Evolutionary conservation across 2,888 invertebrate genomes (phyloP), one percentile per base, ranked within the genome.

Genomic region (Eumerus sabulonum): DNA sequence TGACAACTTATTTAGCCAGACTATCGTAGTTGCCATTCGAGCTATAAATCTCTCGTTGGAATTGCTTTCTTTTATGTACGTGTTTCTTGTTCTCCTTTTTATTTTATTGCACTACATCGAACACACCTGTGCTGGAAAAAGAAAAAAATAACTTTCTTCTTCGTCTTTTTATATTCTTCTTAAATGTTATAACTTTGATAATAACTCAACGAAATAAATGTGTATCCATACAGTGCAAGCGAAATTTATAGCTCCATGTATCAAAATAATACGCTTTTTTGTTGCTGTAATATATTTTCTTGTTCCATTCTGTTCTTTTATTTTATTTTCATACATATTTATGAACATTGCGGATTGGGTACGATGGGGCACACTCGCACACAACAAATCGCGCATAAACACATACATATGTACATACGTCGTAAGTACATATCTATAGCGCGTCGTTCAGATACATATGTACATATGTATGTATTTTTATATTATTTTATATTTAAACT

Each of bases 171-270:
- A 50, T 44, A n/a, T 72, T 72, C 45, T 68, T 68, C 79, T 74
- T 81, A 81, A 81, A 81, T 70, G 76, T 71, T 57, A 71, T 63
- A 81, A 81, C 76, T 81, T 81, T 81, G 76, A 81, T 76, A 81
- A 81, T 76, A 81, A 76, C 56, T 81, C 81, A 71, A 51, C 45
- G 42, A 50, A 57, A 48, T 56, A 36, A 70, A 53, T 76, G 70
- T 71, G 66, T 71, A 70, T 76, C 66, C 51, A 36, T 57, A 56
- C 70, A 62, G 81, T 62, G 60, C 66, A 76, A 81, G 71, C 66
- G 51, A 44, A 76, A 81, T 81, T 81, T 81, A 81, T 81, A 38
- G 81, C 81, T 57, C 70, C 81, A 81, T 81, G 81, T 63, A 76
- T 81, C 81, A 81, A 71, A 70, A 76, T 81, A 76, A 79, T 59